Conservation (phyloP, 2,888 invertebrate genomes). For the Stenoptilia bipunctidactyla region DNA sequence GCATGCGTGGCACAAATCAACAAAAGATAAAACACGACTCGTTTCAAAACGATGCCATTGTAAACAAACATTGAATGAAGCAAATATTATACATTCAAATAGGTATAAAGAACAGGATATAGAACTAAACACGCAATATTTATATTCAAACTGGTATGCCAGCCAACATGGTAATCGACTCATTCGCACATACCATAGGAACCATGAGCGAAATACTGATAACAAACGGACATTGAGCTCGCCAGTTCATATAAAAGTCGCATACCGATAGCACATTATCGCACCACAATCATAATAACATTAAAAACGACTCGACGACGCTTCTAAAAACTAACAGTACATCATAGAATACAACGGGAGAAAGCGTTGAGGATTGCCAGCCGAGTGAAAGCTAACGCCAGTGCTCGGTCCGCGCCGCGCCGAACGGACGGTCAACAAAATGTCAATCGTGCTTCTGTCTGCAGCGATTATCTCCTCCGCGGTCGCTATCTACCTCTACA, state of each 20-base stretch:
- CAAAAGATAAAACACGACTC: no score
- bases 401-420: constrained; percentile 20
- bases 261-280: background rate
- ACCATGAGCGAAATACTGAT: no score
- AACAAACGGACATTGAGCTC: no score
- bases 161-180: no score
- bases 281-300: background rate
- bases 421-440: constrained; percentile 18
- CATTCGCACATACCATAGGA: no score
- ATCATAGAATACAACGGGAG: constrained; percentile 41
- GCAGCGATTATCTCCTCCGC: constrained; percentile 34
- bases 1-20: no score
- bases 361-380: constrained; percentile 58
- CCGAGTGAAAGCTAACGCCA: constrained; percentile 55
- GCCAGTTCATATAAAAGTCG: background rate
- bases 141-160: no score
- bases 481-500: constrained; percentile 48
- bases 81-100: no score
- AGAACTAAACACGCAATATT: no score
- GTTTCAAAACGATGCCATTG: no score
- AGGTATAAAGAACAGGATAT: no score
- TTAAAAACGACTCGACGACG: constrained; percentile 5
- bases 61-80: no score
- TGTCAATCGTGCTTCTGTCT: constrained; percentile 39
- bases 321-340: constrained; percentile 49